phyloP scores from a whole-genome alignment of 2,113 vertebrate genomes.

The Carettochelys insculpta region DNA sequence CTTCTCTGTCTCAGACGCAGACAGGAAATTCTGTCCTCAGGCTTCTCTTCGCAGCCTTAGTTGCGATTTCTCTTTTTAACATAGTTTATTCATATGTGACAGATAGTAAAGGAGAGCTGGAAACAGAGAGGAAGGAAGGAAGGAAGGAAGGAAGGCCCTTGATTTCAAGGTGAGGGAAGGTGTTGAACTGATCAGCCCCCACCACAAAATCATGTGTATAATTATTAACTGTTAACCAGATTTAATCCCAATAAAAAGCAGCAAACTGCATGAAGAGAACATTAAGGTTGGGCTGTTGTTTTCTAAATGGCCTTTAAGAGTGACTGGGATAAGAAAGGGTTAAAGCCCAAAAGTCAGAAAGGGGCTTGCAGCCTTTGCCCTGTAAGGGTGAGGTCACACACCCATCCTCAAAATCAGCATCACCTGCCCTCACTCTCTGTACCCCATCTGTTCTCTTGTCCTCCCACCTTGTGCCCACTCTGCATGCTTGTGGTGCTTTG shows the following conservation, averaged over 20 bases:
- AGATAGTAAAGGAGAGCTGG: constrained; percentile 57
- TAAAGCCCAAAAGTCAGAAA: not conserved
- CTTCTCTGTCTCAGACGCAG: not conserved
- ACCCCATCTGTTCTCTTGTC: not conserved
- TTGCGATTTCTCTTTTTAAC: constrained; percentile 72
- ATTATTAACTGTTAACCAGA: constrained; percentile 52
- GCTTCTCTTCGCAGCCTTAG: constrained; percentile 72
- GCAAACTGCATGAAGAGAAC: not conserved
- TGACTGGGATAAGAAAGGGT: not conserved
- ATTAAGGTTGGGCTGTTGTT: constrained; percentile 16
- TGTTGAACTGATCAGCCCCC: constrained; percentile 56
- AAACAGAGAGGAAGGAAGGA: constrained; percentile 33
- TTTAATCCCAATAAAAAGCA: constrained; percentile 45
- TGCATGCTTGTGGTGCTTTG: rapidly evolving
- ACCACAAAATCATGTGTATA: constrained; percentile 45
- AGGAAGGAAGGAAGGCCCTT: constrained; percentile 17
- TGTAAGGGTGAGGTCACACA: not conserved
- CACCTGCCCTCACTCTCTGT: not conserved
- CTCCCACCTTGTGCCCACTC: not conserved
- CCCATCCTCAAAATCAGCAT: not conserved
- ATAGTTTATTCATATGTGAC: constrained; percentile 71
- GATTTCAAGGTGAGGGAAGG: constrained; percentile 58
- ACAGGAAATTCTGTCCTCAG: constrained; percentile 64
- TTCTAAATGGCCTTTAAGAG: not conserved
- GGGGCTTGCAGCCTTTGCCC: rapidly evolving